Percentiles rank a stretch among this genome's conserved stretches.
Conservation (phyloP, 2,888 invertebrate genomes). For the Ophioninae sp. region DNA sequence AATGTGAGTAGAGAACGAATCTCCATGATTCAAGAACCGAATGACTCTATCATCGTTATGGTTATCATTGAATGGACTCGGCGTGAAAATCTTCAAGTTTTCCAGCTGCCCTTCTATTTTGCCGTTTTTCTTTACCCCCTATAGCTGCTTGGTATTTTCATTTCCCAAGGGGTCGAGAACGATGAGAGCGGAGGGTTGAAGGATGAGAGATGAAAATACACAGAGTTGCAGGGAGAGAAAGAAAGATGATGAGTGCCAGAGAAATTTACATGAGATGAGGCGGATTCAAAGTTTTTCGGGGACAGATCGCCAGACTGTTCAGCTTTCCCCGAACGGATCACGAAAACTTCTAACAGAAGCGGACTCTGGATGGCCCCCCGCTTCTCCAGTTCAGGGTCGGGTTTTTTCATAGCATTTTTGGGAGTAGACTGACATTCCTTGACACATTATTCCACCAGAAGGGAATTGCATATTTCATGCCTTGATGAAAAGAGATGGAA, state of each 20-base stretch:
- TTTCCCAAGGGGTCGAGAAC: slow-evolving; percentile 41
- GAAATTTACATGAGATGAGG: slow-evolving; percentile 36
- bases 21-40: neutral
- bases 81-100: slow-evolving; percentile 19
- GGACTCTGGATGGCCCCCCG: slow-evolving; percentile 42
- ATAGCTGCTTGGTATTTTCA: slow-evolving; percentile 30
- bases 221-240: neutral
- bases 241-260: neutral
- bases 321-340: slow-evolving; percentile 54
- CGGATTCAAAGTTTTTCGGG: slow-evolving; percentile 51
- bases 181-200: slow-evolving; percentile 2
- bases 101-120: slow-evolving; percentile 20
- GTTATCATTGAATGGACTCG: neutral
- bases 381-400: slow-evolving; percentile 41
- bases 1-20: neutral
- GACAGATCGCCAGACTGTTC: slow-evolving; percentile 34
- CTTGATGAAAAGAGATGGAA: neutral
- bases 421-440: neutral
- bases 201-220: neutral
- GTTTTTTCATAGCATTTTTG: slow-evolving; percentile 29
- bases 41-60: slow-evolving; percentile 1
- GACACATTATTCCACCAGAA: slow-evolving; percentile 20
- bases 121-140: neutral
- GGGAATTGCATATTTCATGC: neutral
- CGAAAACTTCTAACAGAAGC: slow-evolving; percentile 35